Base-by-base conservation (phyloP, 2,888 invertebrate genomes). In the Chouioia cunea region DNA sequence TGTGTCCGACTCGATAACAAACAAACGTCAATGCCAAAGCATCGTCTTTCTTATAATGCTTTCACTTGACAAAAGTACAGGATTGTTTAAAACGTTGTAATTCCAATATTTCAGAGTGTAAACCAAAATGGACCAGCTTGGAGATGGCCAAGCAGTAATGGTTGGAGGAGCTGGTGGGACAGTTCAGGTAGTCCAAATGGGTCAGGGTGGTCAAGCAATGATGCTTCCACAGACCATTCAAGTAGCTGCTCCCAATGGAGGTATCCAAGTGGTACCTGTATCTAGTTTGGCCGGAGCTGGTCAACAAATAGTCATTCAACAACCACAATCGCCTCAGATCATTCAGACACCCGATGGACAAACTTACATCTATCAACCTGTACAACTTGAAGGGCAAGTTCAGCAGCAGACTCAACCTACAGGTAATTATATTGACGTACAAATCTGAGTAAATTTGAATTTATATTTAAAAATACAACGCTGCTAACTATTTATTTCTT, bases 331-430 rank as follows among this genome's bases (percentile, higher is more conserved):
- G 71, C 90, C 94, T 48, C 97, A 97, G 85, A 88, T 97, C 52
- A 92, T 97, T 46, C 97, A 97, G 84, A 93, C 96, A 0, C 90
- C 95, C 0, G 97, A 97, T 85, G 97, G 97, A 0, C 97, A 97
- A 86, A 96, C 97, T 0, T 93, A 94, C 78, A 90, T 96, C 66
- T 96, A 96, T 84, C 97, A 97, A 83, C 94, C 95, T 0, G 89
- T 91, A 44, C 86, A 90, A 54, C 82, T 91, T 18, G 90, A 91
- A 73, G 87, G 88, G 47, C 86, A 86, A 73, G 86, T 88, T 62
- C 89, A 88, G 77, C 89, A 89, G 74, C 84, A 90, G 0, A 23
- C 76, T 14, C 91, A 92, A 83, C 90, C 91, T 1, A 90, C 89
- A 60, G 89, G 89, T 90, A 80, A 81, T 72, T 76, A 70, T 53